phyloP scores from a whole-genome alignment of 2,888 invertebrate species.

The Conchocele bisecta region DNA sequence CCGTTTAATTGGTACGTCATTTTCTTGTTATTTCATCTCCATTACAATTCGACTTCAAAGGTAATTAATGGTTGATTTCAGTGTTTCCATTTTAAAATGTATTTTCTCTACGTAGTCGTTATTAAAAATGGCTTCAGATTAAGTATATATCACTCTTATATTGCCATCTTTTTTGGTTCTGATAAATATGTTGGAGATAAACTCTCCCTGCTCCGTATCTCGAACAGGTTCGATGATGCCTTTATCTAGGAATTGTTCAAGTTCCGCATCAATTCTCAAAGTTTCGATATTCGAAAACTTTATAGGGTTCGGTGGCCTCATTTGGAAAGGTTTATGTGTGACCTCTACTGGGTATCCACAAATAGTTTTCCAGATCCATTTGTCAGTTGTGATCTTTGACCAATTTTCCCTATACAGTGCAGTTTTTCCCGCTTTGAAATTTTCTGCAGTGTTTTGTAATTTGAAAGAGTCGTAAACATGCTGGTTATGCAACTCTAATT shows the following conservation, averaged over 20 bases:
- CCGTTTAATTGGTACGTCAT: too few relatives aligned
- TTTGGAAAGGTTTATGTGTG: background rate
- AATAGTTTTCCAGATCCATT: conserved; percentile 6
- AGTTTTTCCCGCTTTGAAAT: conserved; percentile 14
- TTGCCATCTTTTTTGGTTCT: background rate
- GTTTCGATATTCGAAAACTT: background rate
- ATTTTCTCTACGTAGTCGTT: background rate
- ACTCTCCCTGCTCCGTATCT: background rate
- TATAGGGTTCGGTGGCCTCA: background rate
- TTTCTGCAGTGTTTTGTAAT: background rate
- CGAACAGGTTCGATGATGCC: background rate
- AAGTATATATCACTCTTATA: background rate
- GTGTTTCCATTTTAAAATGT: background rate
- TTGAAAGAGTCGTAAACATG: too few relatives aligned
- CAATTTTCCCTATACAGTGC: background rate
- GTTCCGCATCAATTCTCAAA: background rate
- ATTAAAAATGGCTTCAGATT: background rate
- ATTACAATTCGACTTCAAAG: too few relatives aligned
- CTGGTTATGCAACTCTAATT: too few relatives aligned
- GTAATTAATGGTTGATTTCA: background rate
- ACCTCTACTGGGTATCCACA: background rate
- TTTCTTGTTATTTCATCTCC: too few relatives aligned
- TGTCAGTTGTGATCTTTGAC: conserved; percentile 7
- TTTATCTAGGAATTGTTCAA: background rate
- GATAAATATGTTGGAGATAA: background rate